A percentile compares a stretch with the other conserved stretches of the same genome.
Evolutionary conservation across 2,888 invertebrate species (phyloP).

Genomic region (Diadromus collaris): DNA sequence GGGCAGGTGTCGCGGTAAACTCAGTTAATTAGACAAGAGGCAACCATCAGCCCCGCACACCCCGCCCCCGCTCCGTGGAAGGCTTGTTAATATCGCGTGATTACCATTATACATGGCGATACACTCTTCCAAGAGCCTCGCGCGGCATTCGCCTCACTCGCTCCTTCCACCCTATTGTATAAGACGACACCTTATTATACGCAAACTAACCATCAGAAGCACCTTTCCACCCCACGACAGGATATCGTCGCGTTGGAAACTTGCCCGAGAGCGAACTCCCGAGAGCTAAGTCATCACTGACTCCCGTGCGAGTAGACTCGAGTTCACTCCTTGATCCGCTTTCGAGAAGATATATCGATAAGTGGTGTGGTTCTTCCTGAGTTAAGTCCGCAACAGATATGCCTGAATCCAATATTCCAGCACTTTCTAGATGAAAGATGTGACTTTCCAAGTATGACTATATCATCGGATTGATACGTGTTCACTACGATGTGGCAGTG

Average conservation of each 20-base stretch:
- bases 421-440: too few relatives aligned
- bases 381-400: not conserved
- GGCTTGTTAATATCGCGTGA: slow-evolving; percentile 81
- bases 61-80: slow-evolving; percentile 66
- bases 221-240: slow-evolving; percentile 47
- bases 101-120: slow-evolving; percentile 80
- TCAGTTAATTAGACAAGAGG: slow-evolving; percentile 80
- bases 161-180: slow-evolving; percentile 78
- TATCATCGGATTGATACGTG: too few relatives aligned
- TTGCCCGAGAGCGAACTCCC: slow-evolving; percentile 51
- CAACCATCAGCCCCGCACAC: slow-evolving; percentile 74
- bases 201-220: slow-evolving; percentile 71
- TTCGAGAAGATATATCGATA: slow-evolving; percentile 42
- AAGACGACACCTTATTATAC: slow-evolving; percentile 80
- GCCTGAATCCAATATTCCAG: not conserved
- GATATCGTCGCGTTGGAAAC: slow-evolving; percentile 55
- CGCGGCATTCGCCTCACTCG: slow-evolving; percentile 60
- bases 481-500: too few relatives aligned
- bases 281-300: slow-evolving; percentile 55
- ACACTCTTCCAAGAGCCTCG: slow-evolving; percentile 77
- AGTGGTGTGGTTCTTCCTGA: not conserved
- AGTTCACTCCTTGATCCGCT: slow-evolving; percentile 40
- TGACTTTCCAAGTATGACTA: too few relatives aligned
- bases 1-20: slow-evolving; percentile 80
- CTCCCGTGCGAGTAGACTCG: slow-evolving; percentile 32